Conservation (phyloP, 1,140 invertebrate genomes). For the Helicorthomorpha holstii region DNA sequence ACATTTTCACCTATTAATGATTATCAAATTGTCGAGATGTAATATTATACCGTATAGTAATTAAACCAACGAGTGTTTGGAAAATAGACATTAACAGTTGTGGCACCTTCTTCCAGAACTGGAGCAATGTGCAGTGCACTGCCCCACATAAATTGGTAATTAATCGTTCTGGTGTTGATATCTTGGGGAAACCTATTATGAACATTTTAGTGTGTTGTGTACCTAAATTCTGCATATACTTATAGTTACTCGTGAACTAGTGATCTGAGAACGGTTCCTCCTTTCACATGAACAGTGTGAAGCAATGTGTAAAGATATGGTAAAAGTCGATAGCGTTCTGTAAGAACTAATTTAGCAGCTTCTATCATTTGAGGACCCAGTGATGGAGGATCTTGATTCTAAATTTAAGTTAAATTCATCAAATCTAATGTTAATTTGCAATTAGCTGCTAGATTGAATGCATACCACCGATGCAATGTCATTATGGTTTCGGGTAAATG, state of each 20-base stretch:
- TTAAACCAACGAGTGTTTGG: too few species aligned
- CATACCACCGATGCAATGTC: slow-evolving; percentile 9
- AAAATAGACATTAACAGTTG: slow-evolving; percentile 20
- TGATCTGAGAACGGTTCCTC: slow-evolving; percentile 16
- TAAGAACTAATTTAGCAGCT: slow-evolving; percentile 18
- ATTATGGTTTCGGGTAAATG: slow-evolving; percentile 24
- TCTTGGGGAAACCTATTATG: slow-evolving; percentile 20
- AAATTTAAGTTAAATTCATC: neutral
- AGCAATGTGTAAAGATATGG: slow-evolving; percentile 35
- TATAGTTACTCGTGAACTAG: slow-evolving; percentile 15
- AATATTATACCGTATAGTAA: too few species aligned
- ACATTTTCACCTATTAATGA: too few species aligned
- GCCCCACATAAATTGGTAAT: slow-evolving; percentile 20
- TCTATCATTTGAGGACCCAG: slow-evolving; percentile 15
- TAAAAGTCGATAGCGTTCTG: slow-evolving; percentile 29
- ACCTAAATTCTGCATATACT: neutral
- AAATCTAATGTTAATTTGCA: neutral
- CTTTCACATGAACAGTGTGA: slow-evolving; percentile 17
- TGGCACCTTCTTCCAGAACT: slow-evolving; percentile 14
- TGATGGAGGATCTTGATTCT: slow-evolving; percentile 20
- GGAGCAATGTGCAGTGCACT: slow-evolving; percentile 17
- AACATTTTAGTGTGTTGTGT: neutral
- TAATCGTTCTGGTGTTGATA: slow-evolving; percentile 13
- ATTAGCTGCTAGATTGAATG: neutral
- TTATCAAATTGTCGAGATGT: too few species aligned